Evolutionary conservation across 2,888 invertebrate species (phyloP), one percentile per base, ranked within the genome.

Genomic region (Lithosia quadra): DNA sequence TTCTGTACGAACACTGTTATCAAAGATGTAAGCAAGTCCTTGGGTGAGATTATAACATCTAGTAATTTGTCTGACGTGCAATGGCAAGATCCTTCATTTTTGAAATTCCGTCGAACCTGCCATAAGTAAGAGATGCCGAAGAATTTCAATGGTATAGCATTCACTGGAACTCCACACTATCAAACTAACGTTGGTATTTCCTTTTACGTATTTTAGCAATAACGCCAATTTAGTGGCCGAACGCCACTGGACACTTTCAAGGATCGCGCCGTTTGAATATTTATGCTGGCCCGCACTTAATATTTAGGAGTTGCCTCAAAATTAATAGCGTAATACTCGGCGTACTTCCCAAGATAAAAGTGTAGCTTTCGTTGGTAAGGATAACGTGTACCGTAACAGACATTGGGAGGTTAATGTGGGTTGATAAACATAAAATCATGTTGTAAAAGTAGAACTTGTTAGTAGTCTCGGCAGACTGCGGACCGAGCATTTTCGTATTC

Each of bases 181-280:
- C 43, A 61, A 71, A 63, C 72, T 65, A 74, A 73, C 72, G 73
- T 73, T 43, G 66, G 70, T 63, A 77, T 80, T 80, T 82, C 80
- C 74, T 80, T 78, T 78, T 75, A 82, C 82, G 74, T 77, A 81
- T 77, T 81, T 85, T 70, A 75, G 71, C 83, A 84, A 85, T 86
- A 85, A 78, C 81, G 76, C 72, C 82, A 84, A 84, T 86, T 83
- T 81, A 77, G 78, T 77, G 80, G 74, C 74, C 80, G 72, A 72
- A 80, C 80, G 71, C 75, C 76, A 70, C 69, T 69, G 65, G 76
- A 80, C 71, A 81, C 79, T 80, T 80, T 77, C 77, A 77, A 67
- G 76, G 69, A 68, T 67, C 75, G 71, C 65, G 58, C 77, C 75
- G 61, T 67, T 84, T 81, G 76, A 79, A 82, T 84, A 85, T 84